Base-by-base conservation (phyloP, 92 coral and sea anemone genomes). In the Phenganax subtilis region DNA sequence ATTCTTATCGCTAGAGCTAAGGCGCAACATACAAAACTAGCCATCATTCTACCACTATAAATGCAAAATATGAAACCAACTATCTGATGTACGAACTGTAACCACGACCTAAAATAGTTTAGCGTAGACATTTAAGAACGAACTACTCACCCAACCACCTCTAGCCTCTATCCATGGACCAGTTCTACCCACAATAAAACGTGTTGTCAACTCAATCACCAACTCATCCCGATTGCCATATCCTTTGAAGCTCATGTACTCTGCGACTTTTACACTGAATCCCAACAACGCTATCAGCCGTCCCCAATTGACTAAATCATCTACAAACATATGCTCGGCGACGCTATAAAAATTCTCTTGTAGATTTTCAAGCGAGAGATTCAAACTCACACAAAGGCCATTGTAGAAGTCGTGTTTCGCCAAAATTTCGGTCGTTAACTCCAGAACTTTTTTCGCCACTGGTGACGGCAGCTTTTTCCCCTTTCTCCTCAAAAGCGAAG, bases 81-180 rank as follows among this genome's bases (percentile, higher is more conserved):
- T 37, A 37, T 5, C 47, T 1, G 47, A 37, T 37, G 47, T 37
- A 37, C 47, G 2, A 37, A 37, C 47, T 37, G 47, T 5, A 37
- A 37, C 47, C 47, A 37, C 47, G 47, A 37, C 47, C 47, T 5
- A 37, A 37, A 37, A 37, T 37, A 37, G 2, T 37, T 37, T 5
- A 37, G 5, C 5, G 47, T 37, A 37, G 47, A 37, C 27, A 59
- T 37, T 12, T 1, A 31, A 71, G 12, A 47, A 12, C 16, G 2
- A 28, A 51, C 64, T 44, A 79, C 83, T 79, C 55, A 79, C 83
- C 83, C 83, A 79, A 9, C 83, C 83, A 65, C 83, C 83, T 63
- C 27, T 47, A 6, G 47, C 0, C 25, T 60, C 10, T 15, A 79
- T 79, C 83, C 83, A 79, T 6, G 72, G 10, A 0, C 75, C 75